Evolutionary conservation across 2,888 invertebrate species (phyloP), one percentile per base, ranked within the genome.

Genomic region (Ferdinandea cuprea): DNA sequence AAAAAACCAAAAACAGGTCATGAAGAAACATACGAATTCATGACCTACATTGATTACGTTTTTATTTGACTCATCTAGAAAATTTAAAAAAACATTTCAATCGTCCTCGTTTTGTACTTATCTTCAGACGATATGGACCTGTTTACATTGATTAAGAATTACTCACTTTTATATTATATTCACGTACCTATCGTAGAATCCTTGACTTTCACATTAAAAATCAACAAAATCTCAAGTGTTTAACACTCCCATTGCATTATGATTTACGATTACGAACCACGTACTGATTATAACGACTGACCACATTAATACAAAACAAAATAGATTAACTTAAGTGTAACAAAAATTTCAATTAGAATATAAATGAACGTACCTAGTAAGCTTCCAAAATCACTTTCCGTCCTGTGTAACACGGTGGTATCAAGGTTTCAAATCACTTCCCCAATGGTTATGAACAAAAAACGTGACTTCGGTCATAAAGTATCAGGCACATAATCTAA

Each of bases 151-250:
- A n/a, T n/a, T n/a, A n/a, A n/a, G n/a, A n/a, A n/a, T n/a, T n/a
- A n/a, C n/a, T n/a, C n/a, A n/a, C n/a, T n/a, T n/a, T n/a, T n/a
- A n/a, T n/a, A n/a, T n/a, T n/a, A n/a, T n/a, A n/a, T n/a, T n/a
- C n/a, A n/a, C n/a, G n/a, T n/a, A n/a, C n/a, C n/a, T 35, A 17
- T n/a, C 35, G 35, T 35, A 7, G 11, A 32, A 37, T 63, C 63
- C 63, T 48, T 63, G 63, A 63, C 63, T 48, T 63, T 63, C 35
- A 48, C 35, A 37, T 4, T n/a, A n/a, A 15, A 13, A 13, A 35
- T 11, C 35, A 6, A 21, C 35, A 48, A 37, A 48, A 37, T 15
- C 61, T 9, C n/a, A 63, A n/a, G 19, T 6, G 9, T 46, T 25
- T 25, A 5, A 25, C 13, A 19, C n/a, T 13, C 19, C 19, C 9